A percentile compares a stretch with the other conserved stretches of the same genome.
These are phyloP conservation scores for Arctocebus calabarensis DNA, from an alignment of 2,797 vertebrate species.

Conservation along the genomic window DNA sequence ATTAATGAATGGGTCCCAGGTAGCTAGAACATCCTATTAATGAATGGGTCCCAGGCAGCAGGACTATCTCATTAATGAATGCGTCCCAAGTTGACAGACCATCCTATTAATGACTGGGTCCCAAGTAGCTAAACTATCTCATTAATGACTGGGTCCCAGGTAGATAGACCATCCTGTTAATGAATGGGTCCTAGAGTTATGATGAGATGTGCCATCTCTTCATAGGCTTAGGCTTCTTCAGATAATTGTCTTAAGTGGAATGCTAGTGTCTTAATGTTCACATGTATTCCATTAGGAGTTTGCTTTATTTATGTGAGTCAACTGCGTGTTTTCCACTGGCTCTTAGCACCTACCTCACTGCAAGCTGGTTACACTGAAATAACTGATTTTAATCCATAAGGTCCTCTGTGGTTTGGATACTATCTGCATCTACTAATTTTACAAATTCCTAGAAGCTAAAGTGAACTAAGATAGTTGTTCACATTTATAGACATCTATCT, in stretches of 20 bases:
- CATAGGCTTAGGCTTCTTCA: conserved; percentile 25
- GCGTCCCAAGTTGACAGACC: no score
- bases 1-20: no score
- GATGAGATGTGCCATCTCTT: background rate
- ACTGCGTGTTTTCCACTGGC: conserved; percentile 56
- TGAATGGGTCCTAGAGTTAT: conserved; percentile 4
- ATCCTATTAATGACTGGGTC: no score
- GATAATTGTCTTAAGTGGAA: conserved; percentile 59
- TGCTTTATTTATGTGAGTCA: conserved; percentile 73
- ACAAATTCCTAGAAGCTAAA: conserved; percentile 50
- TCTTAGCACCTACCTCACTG: conserved; percentile 70
- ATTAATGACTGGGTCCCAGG: no score
- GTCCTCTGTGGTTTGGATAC: conserved; percentile 47
- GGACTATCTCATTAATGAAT: no score
- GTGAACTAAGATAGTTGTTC: background rate
- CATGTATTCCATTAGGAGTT: conserved; percentile 68
- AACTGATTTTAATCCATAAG: conserved; percentile 78
- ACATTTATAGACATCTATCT: background rate
- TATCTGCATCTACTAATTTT: conserved; percentile 63
- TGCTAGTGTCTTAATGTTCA: conserved; percentile 72
- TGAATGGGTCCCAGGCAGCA: no score
- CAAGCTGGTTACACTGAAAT: conserved; percentile 65
- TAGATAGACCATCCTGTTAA: no score
- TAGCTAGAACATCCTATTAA: no score
- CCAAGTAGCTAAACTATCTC: no score